phyloP scores from a whole-genome alignment of 2,797 vertebrate species.

The Esox lucius region DNA sequence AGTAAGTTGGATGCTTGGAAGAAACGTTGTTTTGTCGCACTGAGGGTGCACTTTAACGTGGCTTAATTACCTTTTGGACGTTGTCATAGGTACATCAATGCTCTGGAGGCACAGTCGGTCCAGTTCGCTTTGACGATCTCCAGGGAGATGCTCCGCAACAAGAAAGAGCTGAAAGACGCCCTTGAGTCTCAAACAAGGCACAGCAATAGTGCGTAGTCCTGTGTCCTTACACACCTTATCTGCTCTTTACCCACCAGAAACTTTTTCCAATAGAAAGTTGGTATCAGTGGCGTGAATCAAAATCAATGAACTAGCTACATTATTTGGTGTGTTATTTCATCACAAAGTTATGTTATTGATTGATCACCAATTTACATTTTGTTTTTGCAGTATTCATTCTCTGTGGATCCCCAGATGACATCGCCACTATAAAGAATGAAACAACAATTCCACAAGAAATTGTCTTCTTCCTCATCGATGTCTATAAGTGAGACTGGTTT shows the following conservation, averaged over 20 bases:
- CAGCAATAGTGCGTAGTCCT: constrained; percentile 72
- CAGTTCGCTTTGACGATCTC: constrained; percentile 67
- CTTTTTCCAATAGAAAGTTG: neutral
- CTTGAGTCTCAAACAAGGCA: constrained; percentile 18
- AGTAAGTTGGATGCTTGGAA: neutral
- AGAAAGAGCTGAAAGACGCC: neutral
- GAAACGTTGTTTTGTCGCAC: neutral
- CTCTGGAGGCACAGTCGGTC: constrained; percentile 80
- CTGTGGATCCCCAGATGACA: constrained; percentile 75
- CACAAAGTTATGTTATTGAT: too few relatives aligned
- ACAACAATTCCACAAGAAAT: constrained; percentile 63
- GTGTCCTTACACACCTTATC: neutral
- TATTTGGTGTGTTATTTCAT: neutral
- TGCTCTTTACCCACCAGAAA: neutral
- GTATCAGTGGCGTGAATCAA: neutral
- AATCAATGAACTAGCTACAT: neutral
- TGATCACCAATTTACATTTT: neutral
- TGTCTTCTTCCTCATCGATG: constrained; percentile 88
- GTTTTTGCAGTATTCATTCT: constrained; percentile 82
- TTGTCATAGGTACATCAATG: constrained; percentile 87
- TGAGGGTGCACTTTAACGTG: neutral
- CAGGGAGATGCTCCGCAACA: constrained; percentile 58
- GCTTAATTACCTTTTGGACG: neutral
- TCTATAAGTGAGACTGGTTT: constrained; percentile 85
- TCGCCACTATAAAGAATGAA: constrained; percentile 60